These are phyloP conservation scores for Drosophila atripex DNA, from an alignment of 2,888 invertebrate species.

Conservation along the genomic window DNA sequence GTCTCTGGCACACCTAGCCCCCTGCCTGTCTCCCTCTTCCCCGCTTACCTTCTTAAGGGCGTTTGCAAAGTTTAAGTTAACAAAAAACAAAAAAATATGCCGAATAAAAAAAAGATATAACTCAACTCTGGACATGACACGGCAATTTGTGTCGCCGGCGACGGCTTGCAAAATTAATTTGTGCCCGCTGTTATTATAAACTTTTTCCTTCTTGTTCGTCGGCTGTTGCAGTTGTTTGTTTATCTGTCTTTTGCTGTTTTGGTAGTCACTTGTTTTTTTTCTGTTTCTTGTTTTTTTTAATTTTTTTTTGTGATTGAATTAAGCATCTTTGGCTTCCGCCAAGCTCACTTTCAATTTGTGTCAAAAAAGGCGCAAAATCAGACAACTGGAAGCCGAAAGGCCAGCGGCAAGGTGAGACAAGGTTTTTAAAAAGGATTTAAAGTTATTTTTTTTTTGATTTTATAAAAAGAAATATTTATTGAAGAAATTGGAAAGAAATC, in stretches of 20 bases:
- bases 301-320: constrained; percentile 57
- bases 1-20: not conserved
- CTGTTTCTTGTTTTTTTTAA: constrained; percentile 10
- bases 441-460: too few species aligned
- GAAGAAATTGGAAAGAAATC: too few species aligned
- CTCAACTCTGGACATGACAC: constrained; percentile 73
- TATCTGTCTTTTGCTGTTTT: constrained; percentile 28
- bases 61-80: constrained; percentile 8
- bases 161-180: constrained; percentile 77
- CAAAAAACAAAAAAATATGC: constrained; percentile 13
- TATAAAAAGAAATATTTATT: too few species aligned
- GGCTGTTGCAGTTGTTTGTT: constrained; percentile 25
- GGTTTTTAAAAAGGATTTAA: not conserved
- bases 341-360: constrained; percentile 69
- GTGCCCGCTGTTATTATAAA: constrained; percentile 73
- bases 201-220: constrained; percentile 44
- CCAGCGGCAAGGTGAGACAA: constrained; percentile 60
- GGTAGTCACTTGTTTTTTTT: constrained; percentile 49
- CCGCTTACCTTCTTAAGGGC: constrained; percentile 8
- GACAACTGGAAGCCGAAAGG: constrained; percentile 32
- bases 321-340: constrained; percentile 48
- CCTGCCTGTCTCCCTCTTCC: not conserved
- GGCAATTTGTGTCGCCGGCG: constrained; percentile 74
- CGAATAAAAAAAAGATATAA: constrained; percentile 46
- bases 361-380: constrained; percentile 54